These are phyloP conservation scores for Poecilia gillii DNA, from an alignment of 2,797 vertebrate species.

Conservation along the genomic window DNA sequence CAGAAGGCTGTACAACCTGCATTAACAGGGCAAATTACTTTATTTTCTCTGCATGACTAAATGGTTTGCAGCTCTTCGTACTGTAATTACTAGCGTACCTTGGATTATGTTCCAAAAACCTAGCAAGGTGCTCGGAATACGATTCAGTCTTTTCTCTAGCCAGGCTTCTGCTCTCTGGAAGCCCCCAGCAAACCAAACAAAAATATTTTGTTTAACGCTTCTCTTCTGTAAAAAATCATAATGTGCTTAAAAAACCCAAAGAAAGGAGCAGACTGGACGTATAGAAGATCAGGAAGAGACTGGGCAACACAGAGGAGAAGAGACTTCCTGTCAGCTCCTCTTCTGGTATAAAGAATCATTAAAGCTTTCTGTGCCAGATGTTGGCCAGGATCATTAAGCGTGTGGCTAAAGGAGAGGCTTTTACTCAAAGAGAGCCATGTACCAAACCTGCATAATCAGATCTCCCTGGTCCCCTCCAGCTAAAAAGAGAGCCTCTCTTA, in stretches of 20 bases:
- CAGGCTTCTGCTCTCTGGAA: conserved; percentile 85
- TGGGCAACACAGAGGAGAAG: neutral
- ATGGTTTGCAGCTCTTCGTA: neutral
- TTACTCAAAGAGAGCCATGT: conserved; percentile 63
- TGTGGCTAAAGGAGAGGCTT: conserved; percentile 62
- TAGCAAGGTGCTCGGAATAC: neutral
- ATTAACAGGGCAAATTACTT: neutral
- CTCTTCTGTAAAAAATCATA: conserved; percentile 83
- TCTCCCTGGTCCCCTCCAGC: conserved; percentile 68
- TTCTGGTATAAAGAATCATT: conserved; percentile 55
- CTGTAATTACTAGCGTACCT: neutral
- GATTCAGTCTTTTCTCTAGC: neutral
- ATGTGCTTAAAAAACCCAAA: conserved; percentile 65
- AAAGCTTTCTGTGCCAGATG: conserved; percentile 66
- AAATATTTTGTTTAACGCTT: conserved; percentile 81
- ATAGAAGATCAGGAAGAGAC: neutral
- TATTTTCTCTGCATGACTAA: neutral
- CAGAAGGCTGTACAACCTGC: neutral
- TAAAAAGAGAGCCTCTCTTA: conserved; percentile 69
- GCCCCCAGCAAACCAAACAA: conserved; percentile 89
- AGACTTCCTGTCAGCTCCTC: conserved; percentile 50
- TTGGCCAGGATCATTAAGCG: conserved; percentile 68
- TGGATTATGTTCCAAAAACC: neutral
- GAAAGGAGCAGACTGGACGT: neutral
- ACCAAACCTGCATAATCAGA: conserved; percentile 65